Evolutionary conservation across 2,113 vertebrate species (phyloP).

Genomic region (Monopterus albus): DNA sequence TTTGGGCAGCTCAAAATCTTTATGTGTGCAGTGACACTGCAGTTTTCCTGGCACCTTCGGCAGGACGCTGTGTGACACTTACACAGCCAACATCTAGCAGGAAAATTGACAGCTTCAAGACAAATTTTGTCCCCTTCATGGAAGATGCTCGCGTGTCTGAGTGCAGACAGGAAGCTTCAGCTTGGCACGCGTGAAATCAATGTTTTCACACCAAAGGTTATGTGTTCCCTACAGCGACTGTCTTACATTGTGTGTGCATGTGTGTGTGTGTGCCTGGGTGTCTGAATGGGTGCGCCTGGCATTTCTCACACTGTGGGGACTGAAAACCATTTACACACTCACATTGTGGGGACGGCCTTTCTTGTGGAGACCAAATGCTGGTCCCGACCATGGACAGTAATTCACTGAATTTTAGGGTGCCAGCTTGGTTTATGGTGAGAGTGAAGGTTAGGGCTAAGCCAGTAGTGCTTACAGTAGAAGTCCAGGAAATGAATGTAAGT

Average conservation of each 20-base stretch:
- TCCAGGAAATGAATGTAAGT: no score
- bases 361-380: no score
- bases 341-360: no score
- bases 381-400: no score
- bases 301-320: no score
- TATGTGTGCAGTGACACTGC: conserved; percentile 44
- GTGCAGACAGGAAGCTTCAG: conserved; percentile 42
- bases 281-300: conserved; percentile 24
- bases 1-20: conserved; percentile 6
- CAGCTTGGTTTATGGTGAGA: no score
- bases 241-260: conserved; percentile 15
- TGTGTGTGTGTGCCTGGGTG: conserved; percentile 30
- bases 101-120: conserved; percentile 51
- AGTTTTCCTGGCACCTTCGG: conserved; percentile 29
- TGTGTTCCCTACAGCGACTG: conserved; percentile 51
- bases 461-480: no score
- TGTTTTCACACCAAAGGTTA: conserved; percentile 72
- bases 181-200: conserved; percentile 73
- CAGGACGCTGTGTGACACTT: conserved; percentile 8
- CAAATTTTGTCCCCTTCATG: conserved; percentile 39
- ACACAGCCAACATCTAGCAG: conserved; percentile 26
- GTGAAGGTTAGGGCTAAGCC: no score
- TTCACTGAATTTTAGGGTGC: no score
- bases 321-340: no score
- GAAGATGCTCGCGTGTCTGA: conserved; percentile 47